Percentiles rank a stretch among this genome's conserved stretches.
These are phyloP conservation scores for Drosophila chauvacae DNA, from an alignment of 1,140 invertebrate species.

Conservation along the genomic window DNA sequence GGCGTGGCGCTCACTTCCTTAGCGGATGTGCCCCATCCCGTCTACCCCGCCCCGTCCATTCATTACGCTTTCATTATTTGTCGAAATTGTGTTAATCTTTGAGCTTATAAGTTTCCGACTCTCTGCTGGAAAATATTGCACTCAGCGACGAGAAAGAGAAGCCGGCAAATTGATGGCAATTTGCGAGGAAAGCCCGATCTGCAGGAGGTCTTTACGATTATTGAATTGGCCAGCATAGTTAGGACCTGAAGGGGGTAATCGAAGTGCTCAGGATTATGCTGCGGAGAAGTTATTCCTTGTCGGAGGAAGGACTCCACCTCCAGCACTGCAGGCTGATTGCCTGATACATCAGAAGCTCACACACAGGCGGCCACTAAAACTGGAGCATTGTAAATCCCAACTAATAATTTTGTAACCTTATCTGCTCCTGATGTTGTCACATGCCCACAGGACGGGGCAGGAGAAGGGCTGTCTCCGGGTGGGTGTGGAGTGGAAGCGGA, in stretches of 20 bases:
- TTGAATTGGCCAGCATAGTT: constrained; percentile 53
- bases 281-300: background rate
- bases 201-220: constrained; percentile 45
- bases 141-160: constrained; percentile 5
- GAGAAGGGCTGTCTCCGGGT: background rate
- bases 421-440: constrained; percentile 73
- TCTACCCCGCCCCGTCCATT: constrained; percentile 29
- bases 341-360: constrained; percentile 43
- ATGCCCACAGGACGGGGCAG: constrained; percentile 15
- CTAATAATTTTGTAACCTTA: constrained; percentile 84
- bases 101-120: constrained; percentile 54
- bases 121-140: constrained; percentile 38
- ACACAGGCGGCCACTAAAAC: constrained; percentile 54
- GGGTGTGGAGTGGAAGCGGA: background rate
- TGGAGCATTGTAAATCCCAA: constrained; percentile 81
- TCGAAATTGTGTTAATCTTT: constrained; percentile 81
- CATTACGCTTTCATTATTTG: constrained; percentile 80
- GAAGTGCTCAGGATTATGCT: constrained; percentile 10
- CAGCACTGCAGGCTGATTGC: constrained; percentile 26
- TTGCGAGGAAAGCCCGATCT: constrained; percentile 25
- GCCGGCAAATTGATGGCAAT: constrained; percentile 71
- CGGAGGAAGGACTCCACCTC: no score
- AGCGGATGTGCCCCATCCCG: constrained; percentile 14
- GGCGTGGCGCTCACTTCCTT: constrained; percentile 16
- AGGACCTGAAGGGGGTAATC: constrained; percentile 41